Conservation (phyloP, 2,888 invertebrate genomes). For the Chaitophorus viminalis region DNA sequence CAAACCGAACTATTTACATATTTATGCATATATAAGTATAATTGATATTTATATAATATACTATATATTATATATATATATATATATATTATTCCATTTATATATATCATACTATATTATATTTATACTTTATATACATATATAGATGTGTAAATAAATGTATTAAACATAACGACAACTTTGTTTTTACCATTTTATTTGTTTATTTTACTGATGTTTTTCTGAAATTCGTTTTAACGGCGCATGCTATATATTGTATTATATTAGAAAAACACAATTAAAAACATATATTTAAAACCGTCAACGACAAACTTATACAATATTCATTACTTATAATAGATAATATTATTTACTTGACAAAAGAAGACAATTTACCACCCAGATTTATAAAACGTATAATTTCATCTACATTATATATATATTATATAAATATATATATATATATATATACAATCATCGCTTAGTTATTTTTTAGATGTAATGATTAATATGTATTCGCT, state of each 20-base stretch:
- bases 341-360: neutral
- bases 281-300: neutral
- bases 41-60: neutral
- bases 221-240: conserved; percentile 36
- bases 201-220: conserved; percentile 1
- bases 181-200: conserved; percentile 8
- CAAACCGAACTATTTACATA: conserved; percentile 5
- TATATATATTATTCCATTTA: too few relatives aligned
- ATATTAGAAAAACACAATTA: neutral
- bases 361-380: conserved; percentile 36
- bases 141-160: neutral
- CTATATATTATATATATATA: neutral
- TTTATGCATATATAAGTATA: too few relatives aligned
- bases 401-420: conserved; percentile 9
- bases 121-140: neutral
- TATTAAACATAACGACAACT: neutral
- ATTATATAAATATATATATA: neutral
- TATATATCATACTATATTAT: too few relatives aligned
- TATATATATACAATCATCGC: conserved; percentile 14
- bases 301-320: neutral
- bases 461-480: neutral
- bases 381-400: conserved; percentile 12
- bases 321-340: too few relatives aligned
- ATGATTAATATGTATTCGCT: neutral
- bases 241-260: conserved; percentile 39